Base-by-base conservation (phyloP, 2,888 invertebrate species). In the Eremobia ochroleuca region DNA sequence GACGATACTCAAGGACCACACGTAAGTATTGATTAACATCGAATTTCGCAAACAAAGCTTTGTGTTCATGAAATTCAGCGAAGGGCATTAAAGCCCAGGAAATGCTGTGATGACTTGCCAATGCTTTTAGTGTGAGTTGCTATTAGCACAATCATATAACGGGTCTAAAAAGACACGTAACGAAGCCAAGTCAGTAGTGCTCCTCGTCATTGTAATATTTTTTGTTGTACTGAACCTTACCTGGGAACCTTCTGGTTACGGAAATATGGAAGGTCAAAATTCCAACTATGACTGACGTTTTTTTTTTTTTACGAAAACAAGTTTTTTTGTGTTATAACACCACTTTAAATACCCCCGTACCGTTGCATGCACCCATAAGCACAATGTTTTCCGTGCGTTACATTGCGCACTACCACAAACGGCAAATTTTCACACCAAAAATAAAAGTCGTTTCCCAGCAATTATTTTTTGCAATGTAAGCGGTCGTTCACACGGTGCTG, bases 1-100 rank as follows among this genome's bases (percentile, higher is more conserved):
- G 91, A 97, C 97, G 6, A 97, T 98, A 85, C 97, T 99, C 72
- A 98, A 98, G 92, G 98, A 98, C 89, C 98, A 98, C 92, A 95
- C 97, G 98, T 98, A 94, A 98, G 98, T 98, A 89, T 13, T 73
- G 25, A 43, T 55, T 55, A 11, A 55, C 4, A 55, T 55, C 52
- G n/a, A n/a, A 11, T n/a, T n/a, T n/a, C 4, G n/a, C n/a, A n/a
- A 55, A 58, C n/a, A 25, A 68, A 55, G 13, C 65, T 13, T n/a
- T 46, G 8, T 43, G 0, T 64, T n/a, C n/a, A 37, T 4, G 21
- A 37, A 43, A 28, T 68, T 31, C 68, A 40, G 31, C 4, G 5
- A 46, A 49, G 9, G 25, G 0, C 8, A 21, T 46, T 4, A 31
- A 34, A 9, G 25, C 9, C 15, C 15, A 49, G 25, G 37, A 34